phyloP scores from a whole-genome alignment of 2,113 vertebrate species.

The Indri indri region DNA sequence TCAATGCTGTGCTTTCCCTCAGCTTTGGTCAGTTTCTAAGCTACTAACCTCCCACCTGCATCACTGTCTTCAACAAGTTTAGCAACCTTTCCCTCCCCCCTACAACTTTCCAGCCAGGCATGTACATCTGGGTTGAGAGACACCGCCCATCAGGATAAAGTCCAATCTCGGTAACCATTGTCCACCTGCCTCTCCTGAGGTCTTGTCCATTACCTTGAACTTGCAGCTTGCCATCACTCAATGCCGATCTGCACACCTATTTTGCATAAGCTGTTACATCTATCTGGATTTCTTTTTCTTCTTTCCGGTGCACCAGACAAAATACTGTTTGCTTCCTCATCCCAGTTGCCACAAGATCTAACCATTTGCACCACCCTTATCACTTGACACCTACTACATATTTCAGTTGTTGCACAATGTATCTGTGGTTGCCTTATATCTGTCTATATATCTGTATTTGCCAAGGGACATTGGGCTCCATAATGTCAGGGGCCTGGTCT shows the following conservation, averaged over 20 bases:
- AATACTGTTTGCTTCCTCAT: not conserved
- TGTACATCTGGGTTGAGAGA: not conserved
- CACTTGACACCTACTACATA: not conserved
- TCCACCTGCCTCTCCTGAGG: not conserved
- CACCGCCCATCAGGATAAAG: not conserved
- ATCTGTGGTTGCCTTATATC: not conserved
- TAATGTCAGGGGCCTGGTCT: not conserved
- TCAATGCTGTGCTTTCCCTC: not conserved
- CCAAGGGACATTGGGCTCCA: not conserved
- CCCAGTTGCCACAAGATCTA: not conserved
- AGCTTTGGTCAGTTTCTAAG: not conserved
- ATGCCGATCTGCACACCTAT: not conserved
- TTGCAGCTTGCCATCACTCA: not conserved
- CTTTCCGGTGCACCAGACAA: not conserved
- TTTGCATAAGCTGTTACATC: not conserved
- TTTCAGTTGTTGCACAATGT: not conserved
- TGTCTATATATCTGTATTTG: not conserved
- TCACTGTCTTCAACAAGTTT: not conserved
- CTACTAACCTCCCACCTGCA: not conserved
- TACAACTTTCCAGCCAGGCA: not conserved
- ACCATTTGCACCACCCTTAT: not conserved
- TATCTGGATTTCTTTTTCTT: not conserved
- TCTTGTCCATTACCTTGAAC: not conserved
- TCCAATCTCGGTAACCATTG: not conserved
- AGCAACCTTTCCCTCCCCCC: not conserved